Conservation (phyloP, 2,113 vertebrate genomes). For the Seriola quinqueradiata region DNA sequence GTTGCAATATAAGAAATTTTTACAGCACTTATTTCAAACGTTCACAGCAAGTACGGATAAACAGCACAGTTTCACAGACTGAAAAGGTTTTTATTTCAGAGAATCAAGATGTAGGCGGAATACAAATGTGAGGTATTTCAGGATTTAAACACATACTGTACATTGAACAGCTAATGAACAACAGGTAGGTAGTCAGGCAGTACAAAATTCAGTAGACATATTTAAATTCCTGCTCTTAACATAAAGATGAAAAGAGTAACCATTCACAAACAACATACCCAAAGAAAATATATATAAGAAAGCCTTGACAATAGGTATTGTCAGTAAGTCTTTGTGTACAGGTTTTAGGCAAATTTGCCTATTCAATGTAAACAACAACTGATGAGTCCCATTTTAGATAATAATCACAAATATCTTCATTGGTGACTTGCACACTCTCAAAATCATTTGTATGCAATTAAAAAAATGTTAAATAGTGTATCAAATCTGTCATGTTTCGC, state of each 20-base stretch:
- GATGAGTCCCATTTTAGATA: slow-evolving; percentile 39
- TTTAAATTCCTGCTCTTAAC: slow-evolving; percentile 39
- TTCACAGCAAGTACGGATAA: background rate
- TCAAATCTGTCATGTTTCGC: slow-evolving; percentile 1
- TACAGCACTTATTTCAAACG: background rate
- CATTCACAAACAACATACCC: slow-evolving; percentile 20
- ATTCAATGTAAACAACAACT: slow-evolving; percentile 74
- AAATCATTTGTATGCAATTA: slow-evolving; percentile 26
- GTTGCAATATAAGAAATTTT: background rate
- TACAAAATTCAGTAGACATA: slow-evolving; percentile 55
- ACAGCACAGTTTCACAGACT: slow-evolving; percentile 1
- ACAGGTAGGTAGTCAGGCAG: slow-evolving; percentile 19
- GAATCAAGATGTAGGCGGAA: slow-evolving; percentile 30
- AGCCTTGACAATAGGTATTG: slow-evolving; percentile 9
- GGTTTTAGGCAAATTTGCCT: slow-evolving; percentile 52
- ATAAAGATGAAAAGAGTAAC: slow-evolving; percentile 28
- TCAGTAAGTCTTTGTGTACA: slow-evolving; percentile 53
- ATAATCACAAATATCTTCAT: slow-evolving; percentile 31
- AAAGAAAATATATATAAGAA: slow-evolving; percentile 36
- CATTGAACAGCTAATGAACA: slow-evolving; percentile 45
- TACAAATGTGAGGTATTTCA: slow-evolving; percentile 73
- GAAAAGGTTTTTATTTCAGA: slow-evolving; percentile 64
- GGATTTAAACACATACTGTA: slow-evolving; percentile 54
- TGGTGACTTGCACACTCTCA: slow-evolving; percentile 10
- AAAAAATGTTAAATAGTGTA: slow-evolving; percentile 31